Conservation (phyloP, 2,113 vertebrate species). For the Protobothrops mucrosquamatus region DNA sequence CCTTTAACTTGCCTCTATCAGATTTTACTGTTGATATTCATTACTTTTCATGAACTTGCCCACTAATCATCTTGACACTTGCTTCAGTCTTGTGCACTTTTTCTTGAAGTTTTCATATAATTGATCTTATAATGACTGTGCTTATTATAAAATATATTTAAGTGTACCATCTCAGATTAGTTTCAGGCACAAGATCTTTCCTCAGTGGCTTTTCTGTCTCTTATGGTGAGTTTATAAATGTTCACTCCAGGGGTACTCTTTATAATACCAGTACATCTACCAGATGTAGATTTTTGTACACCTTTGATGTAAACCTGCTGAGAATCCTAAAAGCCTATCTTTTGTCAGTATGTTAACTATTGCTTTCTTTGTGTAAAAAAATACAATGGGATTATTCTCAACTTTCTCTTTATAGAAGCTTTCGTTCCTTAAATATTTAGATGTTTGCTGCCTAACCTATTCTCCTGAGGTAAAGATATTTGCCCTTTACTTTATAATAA, state of each 20-base stretch:
- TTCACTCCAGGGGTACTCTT: slow-evolving; percentile 50
- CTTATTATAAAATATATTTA: slow-evolving; percentile 42
- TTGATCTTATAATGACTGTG: slow-evolving; percentile 43
- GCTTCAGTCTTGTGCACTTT: background rate
- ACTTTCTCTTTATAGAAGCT: slow-evolving; percentile 13
- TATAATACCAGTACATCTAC: slow-evolving; percentile 55
- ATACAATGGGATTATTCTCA: slow-evolving; percentile 34
- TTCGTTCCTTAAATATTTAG: slow-evolving; percentile 38
- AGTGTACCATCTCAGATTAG: slow-evolving; percentile 52
- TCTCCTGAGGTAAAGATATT: slow-evolving; percentile 20
- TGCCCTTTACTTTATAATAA: slow-evolving; percentile 27
- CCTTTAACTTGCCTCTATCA: background rate
- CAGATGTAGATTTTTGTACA: slow-evolving; percentile 56
- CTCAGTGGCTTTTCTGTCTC: slow-evolving; percentile 50
- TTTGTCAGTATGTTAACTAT: slow-evolving; percentile 48
- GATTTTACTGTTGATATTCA: background rate
- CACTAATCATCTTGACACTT: slow-evolving; percentile 1
- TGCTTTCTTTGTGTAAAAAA: slow-evolving; percentile 36
- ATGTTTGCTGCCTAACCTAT: slow-evolving; percentile 24
- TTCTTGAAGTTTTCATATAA: slow-evolving; percentile 20
- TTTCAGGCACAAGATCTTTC: slow-evolving; percentile 52
- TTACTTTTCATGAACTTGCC: background rate
- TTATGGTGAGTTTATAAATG: slow-evolving; percentile 51
- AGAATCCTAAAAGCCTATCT: slow-evolving; percentile 39
- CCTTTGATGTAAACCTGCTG: slow-evolving; percentile 59